Conservation (phyloP, 64 coral and sea anemone genomes). For the Astreopora myriophthalma region DNA sequence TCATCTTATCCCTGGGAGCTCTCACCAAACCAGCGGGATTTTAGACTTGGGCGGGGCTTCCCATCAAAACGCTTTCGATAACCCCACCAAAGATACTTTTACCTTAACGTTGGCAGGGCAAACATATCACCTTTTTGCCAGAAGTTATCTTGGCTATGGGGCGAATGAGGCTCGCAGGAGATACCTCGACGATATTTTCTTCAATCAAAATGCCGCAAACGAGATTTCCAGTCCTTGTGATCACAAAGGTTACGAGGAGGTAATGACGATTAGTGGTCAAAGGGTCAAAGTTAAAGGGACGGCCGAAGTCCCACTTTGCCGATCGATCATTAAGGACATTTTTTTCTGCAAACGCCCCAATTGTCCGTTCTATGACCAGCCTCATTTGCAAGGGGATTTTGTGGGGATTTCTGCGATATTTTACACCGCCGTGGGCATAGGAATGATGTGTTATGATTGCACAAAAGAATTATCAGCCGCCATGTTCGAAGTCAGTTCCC, state of each 20-base stretch:
- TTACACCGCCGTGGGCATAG: not conserved
- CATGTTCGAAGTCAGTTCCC: not conserved
- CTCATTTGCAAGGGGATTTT: conserved; percentile 19
- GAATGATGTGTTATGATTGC: not conserved
- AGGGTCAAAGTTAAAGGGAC: not conserved
- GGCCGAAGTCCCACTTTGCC: not conserved
- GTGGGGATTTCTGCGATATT: conserved; percentile 21
- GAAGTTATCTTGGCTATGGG: conserved; percentile 30
- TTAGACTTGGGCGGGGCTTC: conserved; percentile 48
- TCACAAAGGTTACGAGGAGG: not conserved
- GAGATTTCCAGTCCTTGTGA: conserved; percentile 20
- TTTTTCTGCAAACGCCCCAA: conserved; percentile 5
- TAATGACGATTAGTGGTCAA: not conserved
- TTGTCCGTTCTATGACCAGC: conserved; percentile 39
- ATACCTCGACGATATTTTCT: not conserved
- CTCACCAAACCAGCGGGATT: not conserved
- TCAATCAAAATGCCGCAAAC: not conserved
- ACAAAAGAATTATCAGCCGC: not conserved
- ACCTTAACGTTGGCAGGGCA: not conserved
- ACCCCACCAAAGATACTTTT: too few species aligned
- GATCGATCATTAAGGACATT: not conserved
- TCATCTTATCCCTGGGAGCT: not conserved
- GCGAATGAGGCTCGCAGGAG: not conserved
- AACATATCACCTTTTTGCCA: not conserved
- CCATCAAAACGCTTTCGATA: conserved; percentile 20